Conservation (phyloP, 2,797 vertebrate genomes). For the Hapalemur alaotrensis region DNA sequence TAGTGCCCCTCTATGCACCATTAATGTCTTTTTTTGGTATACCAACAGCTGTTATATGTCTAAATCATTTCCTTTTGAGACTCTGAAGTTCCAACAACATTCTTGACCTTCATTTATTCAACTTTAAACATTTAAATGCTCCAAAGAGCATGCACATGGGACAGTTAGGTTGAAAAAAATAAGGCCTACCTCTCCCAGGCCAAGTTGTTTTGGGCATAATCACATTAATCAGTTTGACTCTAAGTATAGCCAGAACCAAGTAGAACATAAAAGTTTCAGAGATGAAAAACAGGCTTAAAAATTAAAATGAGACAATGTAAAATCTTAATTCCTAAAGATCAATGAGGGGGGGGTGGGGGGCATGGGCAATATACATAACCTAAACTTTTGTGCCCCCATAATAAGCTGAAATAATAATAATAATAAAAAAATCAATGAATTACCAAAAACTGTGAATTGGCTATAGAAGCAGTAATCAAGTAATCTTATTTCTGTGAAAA, state of each 20-base stretch:
- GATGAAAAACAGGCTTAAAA: slow-evolving; percentile 54
- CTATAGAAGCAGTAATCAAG: slow-evolving; percentile 40
- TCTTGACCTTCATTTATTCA: slow-evolving; percentile 59
- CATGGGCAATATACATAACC: too few relatives aligned
- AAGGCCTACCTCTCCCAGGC: neutral
- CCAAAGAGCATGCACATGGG: slow-evolving; percentile 19
- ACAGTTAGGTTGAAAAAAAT: slow-evolving; percentile 4
- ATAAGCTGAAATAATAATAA: too few relatives aligned
- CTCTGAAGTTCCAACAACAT: slow-evolving; percentile 28
- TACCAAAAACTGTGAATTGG: slow-evolving; percentile 39
- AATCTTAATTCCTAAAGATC: slow-evolving; percentile 47
- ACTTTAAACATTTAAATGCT: slow-evolving; percentile 39
- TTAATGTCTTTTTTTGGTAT: neutral
- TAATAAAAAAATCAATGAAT: slow-evolving; percentile 41
- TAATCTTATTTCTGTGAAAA: slow-evolving; percentile 55
- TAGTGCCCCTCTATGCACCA: neutral
- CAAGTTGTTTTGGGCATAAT: slow-evolving; percentile 31
- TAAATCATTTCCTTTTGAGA: slow-evolving; percentile 14
- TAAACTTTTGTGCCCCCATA: too few relatives aligned
- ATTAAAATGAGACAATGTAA: slow-evolving; percentile 49
- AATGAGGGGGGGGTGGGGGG: neutral
- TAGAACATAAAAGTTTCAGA: slow-evolving; percentile 47
- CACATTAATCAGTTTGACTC: slow-evolving; percentile 28
- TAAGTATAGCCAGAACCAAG: slow-evolving; percentile 26
- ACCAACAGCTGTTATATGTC: neutral